Evolutionary conservation across 2,113 vertebrate species (phyloP).

Genomic region (Eulacestoma nigropectus): DNA sequence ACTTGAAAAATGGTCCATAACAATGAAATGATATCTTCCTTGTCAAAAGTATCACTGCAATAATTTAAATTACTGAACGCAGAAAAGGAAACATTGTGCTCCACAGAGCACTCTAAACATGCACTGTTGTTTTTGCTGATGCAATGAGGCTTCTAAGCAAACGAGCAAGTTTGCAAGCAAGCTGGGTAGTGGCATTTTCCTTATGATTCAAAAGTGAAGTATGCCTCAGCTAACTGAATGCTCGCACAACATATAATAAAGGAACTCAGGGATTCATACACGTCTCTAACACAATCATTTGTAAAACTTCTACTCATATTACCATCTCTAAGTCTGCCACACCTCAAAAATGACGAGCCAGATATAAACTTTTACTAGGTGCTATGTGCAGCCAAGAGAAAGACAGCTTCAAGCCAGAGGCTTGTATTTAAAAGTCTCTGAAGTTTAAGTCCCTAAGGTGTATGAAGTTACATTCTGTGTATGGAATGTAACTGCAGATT

Average conservation of each 20-base stretch:
- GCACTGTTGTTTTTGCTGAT: conserved; percentile 16
- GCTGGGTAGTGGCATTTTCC: conserved; percentile 68
- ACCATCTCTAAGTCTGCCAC: conserved; percentile 47
- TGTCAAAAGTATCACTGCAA: conserved; percentile 36
- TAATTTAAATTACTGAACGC: conserved; percentile 39
- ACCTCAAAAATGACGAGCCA: conserved; percentile 58
- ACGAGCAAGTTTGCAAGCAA: conserved; percentile 53
- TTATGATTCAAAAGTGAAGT: conserved; percentile 74
- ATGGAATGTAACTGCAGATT: conserved; percentile 30
- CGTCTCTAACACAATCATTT: conserved; percentile 52
- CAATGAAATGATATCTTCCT: conserved; percentile 41
- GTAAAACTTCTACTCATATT: conserved; percentile 42
- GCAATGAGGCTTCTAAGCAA: conserved; percentile 62
- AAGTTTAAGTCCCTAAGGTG: conserved; percentile 48
- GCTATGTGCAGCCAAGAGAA: conserved; percentile 50
- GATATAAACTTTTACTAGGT: conserved; percentile 52
- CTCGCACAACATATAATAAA: conserved; percentile 65
- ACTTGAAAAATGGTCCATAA: conserved; percentile 65
- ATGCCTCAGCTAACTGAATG: conserved; percentile 64
- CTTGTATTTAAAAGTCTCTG: conserved; percentile 33
- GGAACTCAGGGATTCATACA: conserved; percentile 53
- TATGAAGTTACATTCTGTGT: conserved; percentile 13
- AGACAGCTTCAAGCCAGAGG: conserved; percentile 37
- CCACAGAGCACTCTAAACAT: conserved; percentile 38
- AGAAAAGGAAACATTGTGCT: conserved; percentile 57